Base-by-base conservation (phyloP, 2,888 invertebrate species). In the Rhopalosiphum nymphaeae region DNA sequence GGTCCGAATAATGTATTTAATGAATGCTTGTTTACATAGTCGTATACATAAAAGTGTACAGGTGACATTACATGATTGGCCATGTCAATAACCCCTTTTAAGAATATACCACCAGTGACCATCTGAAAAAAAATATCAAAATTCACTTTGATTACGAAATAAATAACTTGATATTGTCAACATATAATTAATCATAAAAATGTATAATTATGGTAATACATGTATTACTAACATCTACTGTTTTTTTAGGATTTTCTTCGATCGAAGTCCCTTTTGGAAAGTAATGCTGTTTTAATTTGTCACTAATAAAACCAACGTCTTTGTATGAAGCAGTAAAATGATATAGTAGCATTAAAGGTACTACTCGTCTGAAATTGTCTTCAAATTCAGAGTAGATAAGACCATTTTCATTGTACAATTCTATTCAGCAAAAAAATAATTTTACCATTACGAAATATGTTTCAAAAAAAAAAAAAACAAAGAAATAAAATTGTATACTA, bases 41-140 rank as follows among this genome's bases (percentile, higher is more conserved):
- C 93, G 93, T 93, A 93, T 3, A 93, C 53, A 56, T 93, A 93
- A 56, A 93, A 93, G 56, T 87, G 57, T n/a, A 87, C 92, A 49
- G 92, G 92, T n/a, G 92, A 92, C 87, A 92, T 92, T 7, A 87
- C n/a, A 25, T 89, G 42, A n/a, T 29, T 78, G 44, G 93, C 89
- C 93, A 93, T 89, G 89, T 93, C 93, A 44, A 93, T 78, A 29
- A 89, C n/a, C 5, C 93, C 93, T 67, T 93, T 88, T 13, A 92
- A 16, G 26, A 92, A 87, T 61, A 61, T 36, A 36, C 57, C 92
- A 25, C 92, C 92, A 10, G 92, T 87, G 10, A 92, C 11, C 92
- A 92, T 92, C 92, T 92, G 36, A 49, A 46, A 21, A 21, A 25
- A 67, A 90, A 67, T 46, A 25, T 26, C 4, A 49, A 57, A 16